Conservation (phyloP, 2,113 vertebrate species). For the Lasiurus borealis region DNA sequence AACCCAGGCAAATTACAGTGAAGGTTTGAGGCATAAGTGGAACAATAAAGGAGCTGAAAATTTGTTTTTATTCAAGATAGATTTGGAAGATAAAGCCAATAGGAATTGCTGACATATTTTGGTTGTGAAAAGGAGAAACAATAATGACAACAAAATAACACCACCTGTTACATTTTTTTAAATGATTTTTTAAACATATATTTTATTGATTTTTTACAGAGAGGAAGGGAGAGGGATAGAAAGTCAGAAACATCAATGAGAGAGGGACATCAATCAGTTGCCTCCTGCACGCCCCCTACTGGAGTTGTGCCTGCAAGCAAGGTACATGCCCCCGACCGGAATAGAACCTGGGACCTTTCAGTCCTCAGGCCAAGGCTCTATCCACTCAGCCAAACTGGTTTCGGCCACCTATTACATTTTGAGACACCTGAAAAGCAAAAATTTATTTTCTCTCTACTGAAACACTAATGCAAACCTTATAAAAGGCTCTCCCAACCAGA, state of each 20-base stretch:
- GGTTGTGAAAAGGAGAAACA: slow-evolving; percentile 6
- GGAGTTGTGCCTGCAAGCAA: too few species aligned
- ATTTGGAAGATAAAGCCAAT: background rate
- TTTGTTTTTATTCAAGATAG: background rate
- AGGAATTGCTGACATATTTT: background rate
- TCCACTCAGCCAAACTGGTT: too few species aligned
- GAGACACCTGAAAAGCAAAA: background rate
- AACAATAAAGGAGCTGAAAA: background rate
- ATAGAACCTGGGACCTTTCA: too few species aligned
- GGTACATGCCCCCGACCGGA: too few species aligned
- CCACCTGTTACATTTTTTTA: background rate
- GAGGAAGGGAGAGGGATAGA: too few species aligned
- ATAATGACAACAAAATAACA: background rate
- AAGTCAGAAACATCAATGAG: too few species aligned
- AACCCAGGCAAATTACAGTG: background rate
- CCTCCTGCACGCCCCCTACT: too few species aligned
- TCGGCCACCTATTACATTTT: background rate
- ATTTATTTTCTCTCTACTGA: background rate
- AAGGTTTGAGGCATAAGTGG: background rate
- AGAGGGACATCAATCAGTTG: too few species aligned
- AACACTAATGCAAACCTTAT: background rate
- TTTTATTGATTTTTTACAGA: too few species aligned
- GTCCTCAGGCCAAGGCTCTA: too few species aligned
- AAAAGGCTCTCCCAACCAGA: background rate
- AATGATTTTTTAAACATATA: too few species aligned